phyloP scores from a whole-genome alignment of 2,888 invertebrate species.

The Troilus luridus region DNA sequence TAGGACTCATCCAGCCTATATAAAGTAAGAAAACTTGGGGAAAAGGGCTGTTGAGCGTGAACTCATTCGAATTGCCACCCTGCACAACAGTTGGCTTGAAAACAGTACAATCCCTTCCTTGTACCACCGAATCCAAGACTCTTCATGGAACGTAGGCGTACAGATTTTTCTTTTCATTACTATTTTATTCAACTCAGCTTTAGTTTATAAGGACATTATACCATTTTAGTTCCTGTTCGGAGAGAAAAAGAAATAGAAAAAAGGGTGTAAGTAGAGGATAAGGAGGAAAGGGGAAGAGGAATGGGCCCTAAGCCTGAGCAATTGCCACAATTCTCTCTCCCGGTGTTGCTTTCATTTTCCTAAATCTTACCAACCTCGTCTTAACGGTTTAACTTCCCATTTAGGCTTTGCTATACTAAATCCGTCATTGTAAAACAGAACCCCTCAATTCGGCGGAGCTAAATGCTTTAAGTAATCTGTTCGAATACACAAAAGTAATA shows the following conservation, averaged over 20 bases:
- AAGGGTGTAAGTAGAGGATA: not conserved
- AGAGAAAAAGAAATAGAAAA: not conserved
- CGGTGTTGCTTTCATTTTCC: not conserved
- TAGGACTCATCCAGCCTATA: too few relatives aligned
- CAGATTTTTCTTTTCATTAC: not conserved
- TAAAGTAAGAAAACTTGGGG: too few relatives aligned
- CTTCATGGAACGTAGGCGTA: too few relatives aligned
- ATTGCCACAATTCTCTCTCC: slow-evolving; percentile 22
- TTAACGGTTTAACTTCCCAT: slow-evolving; percentile 32
- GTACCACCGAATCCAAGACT: too few relatives aligned
- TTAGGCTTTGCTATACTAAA: not conserved
- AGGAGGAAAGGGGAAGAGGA: not conserved
- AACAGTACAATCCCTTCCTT: too few relatives aligned
- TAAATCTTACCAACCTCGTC: slow-evolving; percentile 19
- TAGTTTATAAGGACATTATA: not conserved
- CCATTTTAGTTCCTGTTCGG: not conserved
- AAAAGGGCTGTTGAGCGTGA: too few relatives aligned
- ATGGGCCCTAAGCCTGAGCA: not conserved
- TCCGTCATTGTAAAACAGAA: not conserved
- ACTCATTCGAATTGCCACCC: too few relatives aligned
- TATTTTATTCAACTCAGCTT: not conserved
- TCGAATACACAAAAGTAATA: too few relatives aligned
- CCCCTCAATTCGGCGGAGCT: too few relatives aligned
- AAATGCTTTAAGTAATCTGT: too few relatives aligned
- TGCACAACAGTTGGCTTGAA: too few relatives aligned